Evolutionary conservation across 2,113 vertebrate genomes (phyloP), one percentile per base, ranked within the genome.

Genomic region (Ciconia maguari): DNA sequence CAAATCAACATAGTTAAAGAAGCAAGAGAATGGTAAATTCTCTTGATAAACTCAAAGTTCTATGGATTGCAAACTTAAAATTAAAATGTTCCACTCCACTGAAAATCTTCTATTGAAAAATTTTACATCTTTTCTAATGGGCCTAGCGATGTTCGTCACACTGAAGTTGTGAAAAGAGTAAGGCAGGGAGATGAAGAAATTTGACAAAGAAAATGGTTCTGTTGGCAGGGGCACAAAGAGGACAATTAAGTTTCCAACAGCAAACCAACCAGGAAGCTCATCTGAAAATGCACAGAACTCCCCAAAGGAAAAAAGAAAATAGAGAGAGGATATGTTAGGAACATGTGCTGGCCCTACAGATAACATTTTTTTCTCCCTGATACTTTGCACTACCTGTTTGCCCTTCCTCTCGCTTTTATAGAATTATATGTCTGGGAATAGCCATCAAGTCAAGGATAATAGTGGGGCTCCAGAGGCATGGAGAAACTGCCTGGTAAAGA

Each of bases 61-160:
- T 91, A 82, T 82, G 42, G n/a, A 91, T 46, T 85, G 29, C 15
- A 68, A 54, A 84, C 93, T 91, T 82, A 83, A 64, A 95, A 80
- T 93, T 87, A 89, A 92, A 96, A 75, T 24, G 42, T 90, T 94
- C 46, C 4, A 57, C 49, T 96, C 22, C 79, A 90, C 17, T 82
- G 65, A 78, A 88, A 93, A 66, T 34, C 13, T 79, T 84, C 25
- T 55, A 13, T 8, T 42, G 29, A 70, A 38, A 77, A 77, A 24
- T 13, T 30, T 54, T 68, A 9, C 2, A 34, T 76, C 27, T 60
- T 78, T 88, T 68, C 32, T 64, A 81, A 57, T 70, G 41, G 7
- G 16, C 6, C 8, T 89, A 61, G 12, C 0, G 4, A 21, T 38
- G 11, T 55, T 76, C 3, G 2, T 83, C 60, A 64, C 42, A 51